A percentile compares a stretch with the other conserved stretches of the same genome.
phyloP scores from a whole-genome alignment of 1,140 invertebrate genomes.

The Pseudomyrmex cubaensis region DNA sequence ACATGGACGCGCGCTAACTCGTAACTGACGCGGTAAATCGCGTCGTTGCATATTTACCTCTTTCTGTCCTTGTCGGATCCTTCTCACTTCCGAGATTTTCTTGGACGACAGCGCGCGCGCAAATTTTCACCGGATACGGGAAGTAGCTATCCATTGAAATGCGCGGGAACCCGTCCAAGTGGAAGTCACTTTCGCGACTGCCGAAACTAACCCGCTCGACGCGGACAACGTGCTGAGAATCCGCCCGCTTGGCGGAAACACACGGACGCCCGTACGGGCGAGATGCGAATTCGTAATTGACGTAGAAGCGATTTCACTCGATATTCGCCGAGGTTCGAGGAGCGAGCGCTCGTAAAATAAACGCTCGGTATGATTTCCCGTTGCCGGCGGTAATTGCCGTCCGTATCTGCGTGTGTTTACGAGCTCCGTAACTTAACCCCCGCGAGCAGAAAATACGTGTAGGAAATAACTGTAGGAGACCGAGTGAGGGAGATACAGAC shows the following conservation, averaged over 20 bases:
- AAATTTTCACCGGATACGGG: constrained; percentile 63
- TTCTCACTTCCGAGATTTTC: constrained; percentile 28
- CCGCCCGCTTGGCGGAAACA: constrained; percentile 67
- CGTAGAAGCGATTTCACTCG: constrained; percentile 64
- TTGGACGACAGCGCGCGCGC: constrained; percentile 26
- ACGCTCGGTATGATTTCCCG: constrained; percentile 36
- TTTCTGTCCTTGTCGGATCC: constrained; percentile 10
- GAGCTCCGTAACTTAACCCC: constrained; percentile 55
- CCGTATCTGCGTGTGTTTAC: constrained; percentile 51
- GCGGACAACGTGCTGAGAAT: constrained; percentile 72
- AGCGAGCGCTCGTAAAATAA: constrained; percentile 59
- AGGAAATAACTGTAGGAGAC: constrained; percentile 16
- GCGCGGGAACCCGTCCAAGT: constrained; percentile 52
- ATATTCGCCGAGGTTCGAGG: constrained; percentile 42
- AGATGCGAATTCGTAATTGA: constrained; percentile 74
- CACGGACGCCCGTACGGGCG: constrained; percentile 46
- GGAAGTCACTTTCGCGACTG: constrained; percentile 73
- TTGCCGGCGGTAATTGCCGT: constrained; percentile 26
- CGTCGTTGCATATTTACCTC: neutral
- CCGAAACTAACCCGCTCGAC: constrained; percentile 67
- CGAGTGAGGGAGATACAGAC: neutral
- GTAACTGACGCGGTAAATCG: neutral
- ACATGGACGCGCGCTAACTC: neutral
- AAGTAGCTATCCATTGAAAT: constrained; percentile 65
- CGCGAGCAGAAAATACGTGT: constrained; percentile 41